Percentiles rank a stretch among this genome's conserved stretches.
Conservation (phyloP, 1,140 invertebrate genomes). For the Drosophila guanche region DNA sequence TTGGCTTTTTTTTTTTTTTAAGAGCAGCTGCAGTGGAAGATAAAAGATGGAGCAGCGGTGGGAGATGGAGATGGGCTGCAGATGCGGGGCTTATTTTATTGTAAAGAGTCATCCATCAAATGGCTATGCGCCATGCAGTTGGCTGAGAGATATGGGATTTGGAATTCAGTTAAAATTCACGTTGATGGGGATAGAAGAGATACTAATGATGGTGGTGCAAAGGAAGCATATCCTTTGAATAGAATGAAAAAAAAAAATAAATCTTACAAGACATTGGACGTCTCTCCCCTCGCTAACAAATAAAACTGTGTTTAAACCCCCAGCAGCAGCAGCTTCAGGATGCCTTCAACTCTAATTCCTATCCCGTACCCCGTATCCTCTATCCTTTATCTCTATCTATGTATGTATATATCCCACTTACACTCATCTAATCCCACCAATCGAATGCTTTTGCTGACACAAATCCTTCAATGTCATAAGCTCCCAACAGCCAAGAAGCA, state of each 20-base stretch:
- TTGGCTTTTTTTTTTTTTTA: constrained; percentile 6
- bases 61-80: not conserved
- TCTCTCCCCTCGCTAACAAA: too few species aligned
- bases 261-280: too few species aligned
- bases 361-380: too few species aligned
- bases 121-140: constrained; percentile 25
- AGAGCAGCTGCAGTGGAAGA: not conserved
- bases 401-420: too few species aligned
- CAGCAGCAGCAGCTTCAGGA: too few species aligned
- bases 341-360: too few species aligned
- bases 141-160: not conserved
- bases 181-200: not conserved
- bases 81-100: constrained; percentile 24
- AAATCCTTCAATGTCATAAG: constrained; percentile 65
- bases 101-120: constrained; percentile 56
- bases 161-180: not conserved
- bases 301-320: too few species aligned
- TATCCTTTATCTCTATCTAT: too few species aligned
- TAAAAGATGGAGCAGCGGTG: not conserved
- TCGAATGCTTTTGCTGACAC: constrained; percentile 57
- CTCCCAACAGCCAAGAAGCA: constrained; percentile 32
- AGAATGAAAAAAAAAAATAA: too few species aligned
- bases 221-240: too few species aligned
- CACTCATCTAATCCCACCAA: constrained; percentile 30
- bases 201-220: too few species aligned